Conservation (phyloP, 2,797 vertebrate species). For the Brachymystax lenok region DNA sequence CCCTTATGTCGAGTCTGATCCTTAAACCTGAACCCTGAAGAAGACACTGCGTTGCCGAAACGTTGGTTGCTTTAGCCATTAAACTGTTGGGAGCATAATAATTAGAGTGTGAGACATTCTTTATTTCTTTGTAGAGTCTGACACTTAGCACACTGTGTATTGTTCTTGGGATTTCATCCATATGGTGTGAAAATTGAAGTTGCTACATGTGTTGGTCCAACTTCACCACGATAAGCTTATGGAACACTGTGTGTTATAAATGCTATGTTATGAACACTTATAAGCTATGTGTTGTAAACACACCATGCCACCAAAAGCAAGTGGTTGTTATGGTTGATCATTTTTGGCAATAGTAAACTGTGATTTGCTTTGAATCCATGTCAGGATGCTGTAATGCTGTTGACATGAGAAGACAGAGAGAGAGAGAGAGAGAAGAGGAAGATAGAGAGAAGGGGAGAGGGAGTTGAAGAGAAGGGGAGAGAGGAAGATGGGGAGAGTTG, state of each 20-base stretch:
- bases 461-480: too few species aligned
- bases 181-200: background rate
- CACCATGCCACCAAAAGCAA: background rate
- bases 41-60: too few species aligned
- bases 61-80: too few species aligned
- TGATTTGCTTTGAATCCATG: background rate
- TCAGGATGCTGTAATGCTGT: background rate
- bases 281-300: background rate
- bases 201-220: background rate
- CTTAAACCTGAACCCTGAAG: too few species aligned
- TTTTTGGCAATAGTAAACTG: background rate
- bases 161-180: background rate
- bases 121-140: background rate
- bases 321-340: background rate
- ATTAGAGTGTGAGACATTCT: background rate
- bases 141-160: background rate
- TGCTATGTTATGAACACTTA: background rate
- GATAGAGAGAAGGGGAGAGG: too few species aligned
- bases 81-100: too few species aligned
- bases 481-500: too few species aligned
- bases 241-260: background rate
- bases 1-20: background rate
- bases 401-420: constrained; percentile 10
- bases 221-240: background rate
- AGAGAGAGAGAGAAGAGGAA: too few species aligned